phyloP scores from a whole-genome alignment of 2,888 invertebrate genomes.

The Heliconius erato region DNA sequence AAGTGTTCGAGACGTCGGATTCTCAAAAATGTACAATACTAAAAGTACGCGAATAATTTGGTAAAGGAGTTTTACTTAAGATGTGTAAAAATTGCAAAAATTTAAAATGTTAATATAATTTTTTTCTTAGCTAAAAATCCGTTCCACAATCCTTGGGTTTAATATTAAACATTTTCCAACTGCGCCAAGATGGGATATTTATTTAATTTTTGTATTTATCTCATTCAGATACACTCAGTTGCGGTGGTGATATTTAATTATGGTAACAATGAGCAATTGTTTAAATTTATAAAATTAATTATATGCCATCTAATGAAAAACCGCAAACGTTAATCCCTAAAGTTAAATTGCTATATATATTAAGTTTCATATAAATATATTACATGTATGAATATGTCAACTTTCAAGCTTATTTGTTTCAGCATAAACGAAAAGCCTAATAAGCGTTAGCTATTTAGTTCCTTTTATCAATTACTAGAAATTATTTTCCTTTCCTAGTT shows the following conservation, averaged over 20 bases:
- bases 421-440: too few species aligned
- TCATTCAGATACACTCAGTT: neutral
- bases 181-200: neutral
- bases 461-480: neutral
- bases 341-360: neutral
- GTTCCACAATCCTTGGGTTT: neutral
- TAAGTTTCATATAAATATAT: neutral
- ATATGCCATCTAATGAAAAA: neutral
- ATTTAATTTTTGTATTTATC: neutral
- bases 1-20: too few species aligned
- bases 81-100: too few species aligned
- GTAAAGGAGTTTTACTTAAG: too few species aligned
- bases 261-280: neutral
- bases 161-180: neutral
- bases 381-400: neutral
- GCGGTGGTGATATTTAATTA: neutral
- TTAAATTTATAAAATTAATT: conserved; percentile 10
- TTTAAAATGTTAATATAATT: too few species aligned
- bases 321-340: neutral
- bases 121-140: neutral
- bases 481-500: too few species aligned
- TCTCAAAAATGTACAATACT: too few species aligned
- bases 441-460: neutral
- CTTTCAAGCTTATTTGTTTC: neutral
- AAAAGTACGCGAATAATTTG: too few species aligned